Percentiles rank a stretch among this genome's conserved stretches.
Conservation (phyloP, 2,888 invertebrate species). For the Willowsia nigromaculata region DNA sequence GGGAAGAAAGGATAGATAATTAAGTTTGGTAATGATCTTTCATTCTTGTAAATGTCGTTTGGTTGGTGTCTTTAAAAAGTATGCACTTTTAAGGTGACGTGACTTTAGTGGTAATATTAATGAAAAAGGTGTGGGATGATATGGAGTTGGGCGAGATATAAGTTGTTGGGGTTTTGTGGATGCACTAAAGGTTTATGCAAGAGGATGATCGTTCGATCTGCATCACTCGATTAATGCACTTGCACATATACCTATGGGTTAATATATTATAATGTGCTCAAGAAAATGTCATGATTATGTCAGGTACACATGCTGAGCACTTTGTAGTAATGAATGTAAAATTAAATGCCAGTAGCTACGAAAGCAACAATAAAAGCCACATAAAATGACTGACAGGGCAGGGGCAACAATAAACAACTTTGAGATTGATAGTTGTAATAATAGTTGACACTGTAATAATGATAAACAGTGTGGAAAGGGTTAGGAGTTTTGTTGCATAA, state of each 20-base stretch:
- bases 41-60: background rate
- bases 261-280: background rate
- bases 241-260: background rate
- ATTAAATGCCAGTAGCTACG: slow-evolving; percentile 45
- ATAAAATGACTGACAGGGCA: slow-evolving; percentile 40
- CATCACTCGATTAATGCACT: background rate
- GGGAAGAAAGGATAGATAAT: slow-evolving; percentile 10
- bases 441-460: background rate
- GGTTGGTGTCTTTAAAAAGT: background rate
- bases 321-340: slow-evolving; percentile 22
- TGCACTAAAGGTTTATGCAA: background rate
- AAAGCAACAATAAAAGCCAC: background rate
- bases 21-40: slow-evolving; percentile 47
- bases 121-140: slow-evolving; percentile 20
- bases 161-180: background rate
- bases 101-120: slow-evolving; percentile 25
- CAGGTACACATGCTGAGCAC: slow-evolving; percentile 16
- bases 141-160: background rate
- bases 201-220: background rate
- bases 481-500: background rate
- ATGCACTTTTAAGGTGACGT: slow-evolving; percentile 1
- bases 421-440: slow-evolving; percentile 35
- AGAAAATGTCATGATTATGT: slow-evolving; percentile 13
- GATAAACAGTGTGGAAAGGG: background rate
- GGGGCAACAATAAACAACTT: background rate